Evolutionary conservation across 2,888 invertebrate genomes (phyloP).

Genomic region (Amblyjoppa fuscipennis): DNA sequence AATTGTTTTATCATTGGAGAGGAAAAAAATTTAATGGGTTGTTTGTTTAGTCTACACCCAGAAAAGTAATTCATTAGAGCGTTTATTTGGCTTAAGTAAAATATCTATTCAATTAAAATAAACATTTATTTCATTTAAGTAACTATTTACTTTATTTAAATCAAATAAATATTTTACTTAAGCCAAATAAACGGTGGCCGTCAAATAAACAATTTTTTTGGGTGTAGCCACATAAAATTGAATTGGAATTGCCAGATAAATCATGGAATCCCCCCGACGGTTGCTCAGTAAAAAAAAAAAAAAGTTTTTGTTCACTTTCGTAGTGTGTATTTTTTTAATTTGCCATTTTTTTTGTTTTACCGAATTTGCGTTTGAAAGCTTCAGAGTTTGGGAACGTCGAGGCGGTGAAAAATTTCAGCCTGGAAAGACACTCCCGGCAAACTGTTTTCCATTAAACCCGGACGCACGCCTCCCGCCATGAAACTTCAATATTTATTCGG

Average conservation of each 20-base stretch:
- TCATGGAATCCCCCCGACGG: background rate
- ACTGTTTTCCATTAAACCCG: constrained; percentile 49
- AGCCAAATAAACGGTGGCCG: no score
- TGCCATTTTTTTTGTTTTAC: background rate
- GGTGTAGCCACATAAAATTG: background rate
- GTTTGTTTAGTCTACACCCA: background rate
- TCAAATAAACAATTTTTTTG: no score
- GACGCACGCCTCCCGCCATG: constrained; percentile 17
- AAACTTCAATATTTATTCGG: constrained; percentile 66
- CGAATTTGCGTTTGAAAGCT: constrained; percentile 8
- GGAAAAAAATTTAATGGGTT: background rate
- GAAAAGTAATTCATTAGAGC: no score
- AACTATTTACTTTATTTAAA: no score
- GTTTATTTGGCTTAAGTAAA: no score
- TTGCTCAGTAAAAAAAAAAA: background rate
- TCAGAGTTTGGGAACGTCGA: constrained; percentile 17
- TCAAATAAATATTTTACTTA: no score
- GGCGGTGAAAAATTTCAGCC: constrained; percentile 35
- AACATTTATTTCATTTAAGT: no score
- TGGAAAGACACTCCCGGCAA: constrained; percentile 38
- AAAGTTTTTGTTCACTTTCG: background rate
- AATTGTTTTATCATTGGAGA: background rate
- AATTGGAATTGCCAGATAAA: background rate
- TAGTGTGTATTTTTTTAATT: background rate
- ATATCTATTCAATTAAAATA: no score